Evolutionary conservation across 2,888 invertebrate genomes (phyloP).

Genomic region (Cremastinae sp.): DNA sequence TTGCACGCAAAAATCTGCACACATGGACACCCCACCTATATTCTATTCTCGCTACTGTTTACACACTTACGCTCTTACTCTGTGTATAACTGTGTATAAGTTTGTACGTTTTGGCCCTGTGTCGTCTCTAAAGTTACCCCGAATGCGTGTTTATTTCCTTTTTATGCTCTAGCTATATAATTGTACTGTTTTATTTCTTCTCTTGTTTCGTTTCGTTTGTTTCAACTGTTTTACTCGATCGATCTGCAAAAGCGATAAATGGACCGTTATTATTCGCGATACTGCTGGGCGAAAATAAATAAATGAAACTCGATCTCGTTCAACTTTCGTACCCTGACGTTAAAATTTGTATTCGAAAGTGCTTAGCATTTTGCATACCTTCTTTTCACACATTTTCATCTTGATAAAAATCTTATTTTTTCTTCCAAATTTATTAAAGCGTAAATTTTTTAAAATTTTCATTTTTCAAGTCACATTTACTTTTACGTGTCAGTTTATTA

Average conservation of each 20-base stretch:
- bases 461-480: too few species aligned
- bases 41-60: slow-evolving; percentile 46
- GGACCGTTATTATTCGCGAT: not conserved
- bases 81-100: slow-evolving; percentile 15
- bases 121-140: slow-evolving; percentile 1
- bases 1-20: slow-evolving; percentile 44
- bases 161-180: slow-evolving; percentile 18
- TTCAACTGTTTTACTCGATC: not conserved
- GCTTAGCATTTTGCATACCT: too few species aligned
- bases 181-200: slow-evolving; percentile 9
- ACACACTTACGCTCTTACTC: slow-evolving; percentile 34
- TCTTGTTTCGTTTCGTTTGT: not conserved
- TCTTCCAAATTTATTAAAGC: too few species aligned
- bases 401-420: too few species aligned
- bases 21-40: slow-evolving; percentile 30
- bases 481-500: too few species aligned
- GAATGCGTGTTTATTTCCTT: slow-evolving; percentile 14
- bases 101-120: slow-evolving; percentile 29
- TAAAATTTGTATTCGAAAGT: not conserved
- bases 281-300: too few species aligned
- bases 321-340: not conserved
- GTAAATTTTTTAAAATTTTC: too few species aligned
- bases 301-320: not conserved
- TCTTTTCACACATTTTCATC: too few species aligned
- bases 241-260: not conserved